Evolutionary conservation across 2,113 vertebrate genomes (phyloP).

Genomic region (Paraplagusia blochii): DNA sequence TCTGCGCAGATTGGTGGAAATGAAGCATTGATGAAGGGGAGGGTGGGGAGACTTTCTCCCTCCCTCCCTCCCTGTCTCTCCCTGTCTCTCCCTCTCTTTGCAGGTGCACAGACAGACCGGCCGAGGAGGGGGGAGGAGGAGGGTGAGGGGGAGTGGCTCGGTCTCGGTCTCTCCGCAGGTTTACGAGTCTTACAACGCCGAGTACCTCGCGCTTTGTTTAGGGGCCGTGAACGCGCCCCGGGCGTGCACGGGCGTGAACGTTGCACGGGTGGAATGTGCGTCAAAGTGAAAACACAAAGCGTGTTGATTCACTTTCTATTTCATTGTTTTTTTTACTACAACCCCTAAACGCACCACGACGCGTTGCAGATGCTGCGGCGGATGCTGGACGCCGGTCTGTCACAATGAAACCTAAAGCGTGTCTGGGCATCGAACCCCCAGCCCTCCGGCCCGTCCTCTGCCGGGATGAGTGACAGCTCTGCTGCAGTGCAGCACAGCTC

Average conservation of each 20-base stretch:
- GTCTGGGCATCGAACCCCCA: slow-evolving; percentile 5
- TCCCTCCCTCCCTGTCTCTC: no score
- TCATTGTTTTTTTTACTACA: neutral
- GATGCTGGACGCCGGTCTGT: neutral
- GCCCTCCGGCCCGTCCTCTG: slow-evolving; percentile 10
- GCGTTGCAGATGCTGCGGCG: no score
- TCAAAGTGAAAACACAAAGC: slow-evolving; percentile 20
- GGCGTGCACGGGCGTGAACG: slow-evolving; percentile 24
- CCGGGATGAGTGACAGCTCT: slow-evolving; percentile 65
- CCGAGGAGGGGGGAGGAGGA: neutral
- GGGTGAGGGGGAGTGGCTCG: neutral
- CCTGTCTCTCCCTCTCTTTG: neutral
- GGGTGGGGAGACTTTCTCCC: slow-evolving; percentile 29
- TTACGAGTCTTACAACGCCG: slow-evolving; percentile 32
- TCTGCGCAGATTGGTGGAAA: slow-evolving; percentile 79
- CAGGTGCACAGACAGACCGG: neutral
- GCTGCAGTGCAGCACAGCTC: slow-evolving; percentile 72
- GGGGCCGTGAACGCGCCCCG: slow-evolving; percentile 5
- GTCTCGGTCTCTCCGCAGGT: slow-evolving; percentile 36
- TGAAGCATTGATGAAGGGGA: slow-evolving; percentile 66
- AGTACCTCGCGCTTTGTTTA: slow-evolving; percentile 38
- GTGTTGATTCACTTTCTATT: neutral
- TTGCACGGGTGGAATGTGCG: slow-evolving; percentile 32
- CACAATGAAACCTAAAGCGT: neutral
- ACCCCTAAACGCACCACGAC: no score